These are phyloP conservation scores for Musca vetustissima DNA, from an alignment of 1,140 invertebrate genomes.

Conservation along the genomic window DNA sequence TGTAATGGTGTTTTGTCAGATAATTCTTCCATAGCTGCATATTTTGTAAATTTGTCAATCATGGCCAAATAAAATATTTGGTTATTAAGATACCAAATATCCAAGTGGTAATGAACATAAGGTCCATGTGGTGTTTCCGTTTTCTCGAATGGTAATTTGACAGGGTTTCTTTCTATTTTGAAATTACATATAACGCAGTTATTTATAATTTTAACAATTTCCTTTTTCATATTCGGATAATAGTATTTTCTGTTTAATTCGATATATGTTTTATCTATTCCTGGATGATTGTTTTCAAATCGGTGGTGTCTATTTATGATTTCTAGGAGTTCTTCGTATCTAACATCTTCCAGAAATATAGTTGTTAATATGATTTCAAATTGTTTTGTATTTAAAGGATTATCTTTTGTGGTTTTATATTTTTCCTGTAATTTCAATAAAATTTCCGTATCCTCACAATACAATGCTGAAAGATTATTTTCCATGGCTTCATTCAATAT, in stretches of 20 bases:
- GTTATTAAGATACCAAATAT: constrained; percentile 5
- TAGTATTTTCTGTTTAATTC: constrained; percentile 29
- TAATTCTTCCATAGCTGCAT: too few relatives aligned
- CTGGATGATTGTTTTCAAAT: constrained; percentile 29
- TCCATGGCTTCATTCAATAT: background rate
- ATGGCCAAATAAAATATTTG: too few relatives aligned
- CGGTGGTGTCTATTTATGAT: background rate
- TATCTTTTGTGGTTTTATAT: background rate
- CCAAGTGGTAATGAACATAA: background rate
- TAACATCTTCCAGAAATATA: constrained; percentile 8
- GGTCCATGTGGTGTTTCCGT: constrained; percentile 18
- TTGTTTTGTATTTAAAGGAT: constrained; percentile 1
- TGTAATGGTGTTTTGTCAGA: too few relatives aligned
- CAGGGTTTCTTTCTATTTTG: constrained; percentile 35
- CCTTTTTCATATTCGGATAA: constrained; percentile 30
- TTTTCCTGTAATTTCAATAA: constrained; percentile 9
- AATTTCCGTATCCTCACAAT: background rate
- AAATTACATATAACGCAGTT: constrained; percentile 31
- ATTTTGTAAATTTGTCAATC: too few relatives aligned
- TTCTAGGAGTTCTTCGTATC: background rate
- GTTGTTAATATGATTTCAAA: constrained; percentile 1
- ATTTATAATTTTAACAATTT: constrained; percentile 32
- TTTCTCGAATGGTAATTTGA: constrained; percentile 15
- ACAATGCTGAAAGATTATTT: constrained; percentile 5
- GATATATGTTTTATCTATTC: constrained; percentile 31